These are phyloP conservation scores for Trematocara stigmaticum DNA, from an alignment of 2,113 vertebrate genomes.

Conservation along the genomic window DNA sequence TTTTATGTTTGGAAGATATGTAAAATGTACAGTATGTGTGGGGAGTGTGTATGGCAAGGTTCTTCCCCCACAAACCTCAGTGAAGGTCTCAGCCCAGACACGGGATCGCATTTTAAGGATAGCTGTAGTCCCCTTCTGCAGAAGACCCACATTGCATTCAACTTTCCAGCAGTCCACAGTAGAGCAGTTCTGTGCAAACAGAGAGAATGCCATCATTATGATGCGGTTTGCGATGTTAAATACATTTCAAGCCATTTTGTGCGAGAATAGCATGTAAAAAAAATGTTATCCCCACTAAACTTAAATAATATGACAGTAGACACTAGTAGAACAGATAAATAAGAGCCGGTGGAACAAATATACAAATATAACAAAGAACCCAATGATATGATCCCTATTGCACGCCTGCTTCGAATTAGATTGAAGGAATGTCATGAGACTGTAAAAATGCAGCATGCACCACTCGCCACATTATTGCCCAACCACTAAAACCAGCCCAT, in stretches of 20 bases:
- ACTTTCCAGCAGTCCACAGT: conserved; percentile 80
- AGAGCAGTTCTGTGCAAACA: conserved; percentile 75
- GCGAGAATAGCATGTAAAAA: neutral
- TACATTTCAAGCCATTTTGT: neutral
- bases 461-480: conserved; percentile 53
- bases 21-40: neutral
- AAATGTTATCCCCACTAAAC: neutral
- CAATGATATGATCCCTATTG: conserved; percentile 57
- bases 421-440: conserved; percentile 70
- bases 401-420: conserved; percentile 71
- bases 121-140: conserved; percentile 78
- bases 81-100: conserved; percentile 83
- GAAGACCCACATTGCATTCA: conserved; percentile 76
- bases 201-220: neutral
- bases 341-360: conserved; percentile 33
- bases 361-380: conserved; percentile 61
- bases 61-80: conserved; percentile 70
- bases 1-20: neutral
- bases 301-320: neutral
- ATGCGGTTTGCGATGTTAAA: neutral
- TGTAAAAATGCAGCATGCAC: conserved; percentile 60
- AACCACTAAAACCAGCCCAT: conserved; percentile 42
- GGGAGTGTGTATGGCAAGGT: neutral
- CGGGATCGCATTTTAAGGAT: conserved; percentile 82
- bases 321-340: neutral